Conservation (phyloP, 2,113 vertebrate species). For the Tetraodon nigroviridis region DNA sequence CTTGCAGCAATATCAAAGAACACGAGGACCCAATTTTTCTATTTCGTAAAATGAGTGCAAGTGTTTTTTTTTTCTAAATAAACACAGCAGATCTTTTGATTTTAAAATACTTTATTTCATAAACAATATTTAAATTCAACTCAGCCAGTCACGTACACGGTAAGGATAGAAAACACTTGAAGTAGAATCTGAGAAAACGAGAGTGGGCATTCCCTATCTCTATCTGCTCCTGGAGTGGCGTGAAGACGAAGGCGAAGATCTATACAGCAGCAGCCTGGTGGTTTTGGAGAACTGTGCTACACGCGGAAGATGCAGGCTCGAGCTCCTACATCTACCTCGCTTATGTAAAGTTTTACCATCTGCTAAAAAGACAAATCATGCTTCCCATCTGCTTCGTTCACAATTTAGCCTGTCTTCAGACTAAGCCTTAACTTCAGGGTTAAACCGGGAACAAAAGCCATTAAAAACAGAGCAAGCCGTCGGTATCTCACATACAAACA, state of each 20-base stretch:
- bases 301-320: conserved; percentile 27
- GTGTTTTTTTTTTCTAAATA: background rate
- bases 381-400: background rate
- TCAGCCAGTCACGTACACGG: conserved; percentile 59
- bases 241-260: conserved; percentile 1
- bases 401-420: background rate
- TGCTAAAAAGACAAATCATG: conserved; percentile 33
- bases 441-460: conserved; percentile 7
- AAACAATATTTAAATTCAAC: conserved; percentile 69
- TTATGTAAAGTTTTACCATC: conserved; percentile 7
- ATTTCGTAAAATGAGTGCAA: background rate
- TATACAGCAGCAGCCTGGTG: background rate
- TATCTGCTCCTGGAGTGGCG: conserved; percentile 28
- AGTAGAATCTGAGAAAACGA: conserved; percentile 48
- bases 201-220: conserved; percentile 36
- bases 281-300: conserved; percentile 42
- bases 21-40: background rate
- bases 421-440: background rate
- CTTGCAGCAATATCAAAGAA: background rate
- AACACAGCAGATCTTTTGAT: conserved; percentile 9
- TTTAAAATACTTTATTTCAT: conserved; percentile 77
- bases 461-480: conserved; percentile 19
- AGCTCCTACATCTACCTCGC: background rate
- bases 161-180: conserved; percentile 68
- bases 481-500: conserved; percentile 27